Base-by-base conservation (phyloP, 30 jellyfish, hydroid and myxozoan species). In the Sanderia malayensis region DNA sequence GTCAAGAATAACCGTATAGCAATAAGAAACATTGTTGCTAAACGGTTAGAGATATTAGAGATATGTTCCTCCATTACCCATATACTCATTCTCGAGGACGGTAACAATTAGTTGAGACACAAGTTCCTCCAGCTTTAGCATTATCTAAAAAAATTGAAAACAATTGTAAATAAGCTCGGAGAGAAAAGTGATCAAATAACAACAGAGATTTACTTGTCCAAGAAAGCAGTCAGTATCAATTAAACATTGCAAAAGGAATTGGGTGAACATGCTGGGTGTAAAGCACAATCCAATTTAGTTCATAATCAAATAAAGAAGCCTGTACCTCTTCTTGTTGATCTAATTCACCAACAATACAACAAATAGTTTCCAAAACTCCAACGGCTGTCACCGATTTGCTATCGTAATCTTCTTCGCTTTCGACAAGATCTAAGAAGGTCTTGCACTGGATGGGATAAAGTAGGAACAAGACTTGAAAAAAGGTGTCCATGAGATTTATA, bases 381-480 rank as follows among this genome's bases (percentile, higher is more conserved):
- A 91, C 86, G 18, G 98, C 98, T 9, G 98, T 91, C 61, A 91
- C 96, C 27, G 98, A 91, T 65, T 91, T 91, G 46, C 96, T 91
- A 82, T 91, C 96, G 46, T 83, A 83, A 79, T 91, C 98, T 49
- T 91, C 98, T 57, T 91, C 98, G 47, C 98, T 91, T 31, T 91
- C 96, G n/a, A 91, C 96, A 23, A 91, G 75, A 21, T 80, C 94
- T 88, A 84, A 47, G 67, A 91, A 91, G 8, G 92, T 79, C 44
- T 59, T 79, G 60, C 92, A 79, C 92, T 77, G 44, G 1, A 72
- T 47, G 10, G 33, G 4, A 33, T 44, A 30, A 31, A 13, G n/a
- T n/a, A n/a, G n/a, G n/a, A n/a, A n/a, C n/a, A n/a, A n/a, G n/a
- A n/a, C n/a, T n/a, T n/a, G n/a, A n/a, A n/a, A n/a, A n/a, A n/a